These are phyloP conservation scores for Triplophysa bombifrons DNA, from an alignment of 2,797 vertebrate species.

Conservation along the genomic window DNA sequence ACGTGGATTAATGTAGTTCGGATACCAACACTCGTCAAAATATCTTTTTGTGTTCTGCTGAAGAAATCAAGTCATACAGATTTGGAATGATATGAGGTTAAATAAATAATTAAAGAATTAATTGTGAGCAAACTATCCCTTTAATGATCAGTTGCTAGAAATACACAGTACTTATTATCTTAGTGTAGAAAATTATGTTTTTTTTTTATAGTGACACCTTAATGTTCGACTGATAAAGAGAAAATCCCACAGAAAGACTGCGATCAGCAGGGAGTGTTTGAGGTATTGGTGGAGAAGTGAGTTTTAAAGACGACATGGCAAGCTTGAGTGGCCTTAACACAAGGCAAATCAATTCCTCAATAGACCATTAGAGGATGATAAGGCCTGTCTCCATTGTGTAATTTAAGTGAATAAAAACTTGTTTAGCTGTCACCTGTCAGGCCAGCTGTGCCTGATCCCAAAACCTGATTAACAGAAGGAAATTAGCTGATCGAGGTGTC, in stretches of 20 bases:
- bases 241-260: slow-evolving; percentile 15
- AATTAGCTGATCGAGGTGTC: slow-evolving; percentile 63
- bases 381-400: slow-evolving; percentile 64
- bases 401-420: slow-evolving; percentile 65
- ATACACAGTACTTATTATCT: not conserved
- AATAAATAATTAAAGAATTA: too few species aligned
- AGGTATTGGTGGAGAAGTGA: slow-evolving; percentile 12
- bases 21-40: too few species aligned
- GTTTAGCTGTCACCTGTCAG: slow-evolving; percentile 58
- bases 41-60: too few species aligned
- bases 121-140: too few species aligned
- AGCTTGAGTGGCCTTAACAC: slow-evolving; percentile 60
- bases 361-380: slow-evolving; percentile 67
- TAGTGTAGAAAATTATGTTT: not conserved
- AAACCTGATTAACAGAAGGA: slow-evolving; percentile 66
- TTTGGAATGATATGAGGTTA: too few species aligned
- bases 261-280: slow-evolving; percentile 27
- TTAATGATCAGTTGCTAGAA: not conserved
- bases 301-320: slow-evolving; percentile 46
- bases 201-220: slow-evolving; percentile 24
- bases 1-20: too few species aligned
- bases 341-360: slow-evolving; percentile 65
- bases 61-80: too few species aligned
- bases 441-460: slow-evolving; percentile 49
- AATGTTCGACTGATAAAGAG: not conserved